Base-by-base conservation (phyloP, 2,797 vertebrate genomes). In the Lemur catta region DNA sequence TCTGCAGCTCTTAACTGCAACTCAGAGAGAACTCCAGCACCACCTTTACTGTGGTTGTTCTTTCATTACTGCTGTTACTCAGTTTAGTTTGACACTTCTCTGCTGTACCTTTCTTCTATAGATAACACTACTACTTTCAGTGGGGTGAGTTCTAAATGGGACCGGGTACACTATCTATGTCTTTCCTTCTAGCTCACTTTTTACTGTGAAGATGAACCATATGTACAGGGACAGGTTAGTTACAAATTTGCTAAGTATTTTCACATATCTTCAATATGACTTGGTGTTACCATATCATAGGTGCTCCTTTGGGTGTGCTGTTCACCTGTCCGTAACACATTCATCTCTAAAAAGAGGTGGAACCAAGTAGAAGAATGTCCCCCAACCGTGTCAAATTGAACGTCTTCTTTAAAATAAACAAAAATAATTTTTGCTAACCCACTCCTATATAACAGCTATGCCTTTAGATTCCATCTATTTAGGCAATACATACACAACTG, bases 161-260 rank as follows among this genome's bases (percentile, higher is more conserved):
- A 86, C 35, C 78, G 55, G 41, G 38, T 63, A 17, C 38, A 63
- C 14, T 57, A 79, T n/a, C 84, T 65, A 2, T 35, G 63, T 33
- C 55, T 74, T 84, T 61, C 33, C 63, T 91, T 50, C 61, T 43
- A n/a, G 55, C 35, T 86, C 63, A 12, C 18, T 57, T 46, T 72
- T 94, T 26, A 57, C 74, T 89, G 52, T 69, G 46, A 95, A 79
- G 71, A 69, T 72, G 33, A 87, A 52, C 87, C 50, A 79, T 94
- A 50, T 82, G 71, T 90, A 35, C 69, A 74, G n/a, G 76, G 59
- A 88, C 57, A 94, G 81, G 41, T 84, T 94, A 88, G 20, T 69
- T 75, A 93, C n/a, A 90, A 43, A 75, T 84, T 69, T 28, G 61
- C 78, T 72, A 76, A 91, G 61, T 85, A 46, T 95, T 79, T 91